phyloP scores from a whole-genome alignment of 1,140 invertebrate genomes.

The Antheraea mylitta region DNA sequence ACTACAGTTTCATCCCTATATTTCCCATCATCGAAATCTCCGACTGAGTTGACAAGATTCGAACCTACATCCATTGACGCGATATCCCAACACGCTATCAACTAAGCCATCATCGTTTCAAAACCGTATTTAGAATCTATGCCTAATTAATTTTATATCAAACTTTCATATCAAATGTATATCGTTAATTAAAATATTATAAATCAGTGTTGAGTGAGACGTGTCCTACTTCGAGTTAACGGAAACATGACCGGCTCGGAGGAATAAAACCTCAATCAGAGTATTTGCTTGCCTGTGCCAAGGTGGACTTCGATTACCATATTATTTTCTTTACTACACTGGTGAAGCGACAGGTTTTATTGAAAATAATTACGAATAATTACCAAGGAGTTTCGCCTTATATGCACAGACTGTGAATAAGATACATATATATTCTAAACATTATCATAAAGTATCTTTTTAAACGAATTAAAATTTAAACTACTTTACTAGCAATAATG shows the following conservation, averaged over 20 bases:
- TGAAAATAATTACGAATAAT: background rate
- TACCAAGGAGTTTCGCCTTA: background rate
- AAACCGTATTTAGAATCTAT: too few relatives aligned
- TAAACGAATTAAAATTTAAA: too few relatives aligned
- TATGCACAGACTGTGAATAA: background rate
- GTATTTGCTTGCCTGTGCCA: background rate
- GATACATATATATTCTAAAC: too few relatives aligned
- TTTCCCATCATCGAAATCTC: too few relatives aligned
- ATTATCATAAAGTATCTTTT: too few relatives aligned
- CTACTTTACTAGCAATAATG: too few relatives aligned
- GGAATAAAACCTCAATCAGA: background rate
- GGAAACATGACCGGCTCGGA: background rate
- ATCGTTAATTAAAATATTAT: conserved; percentile 2
- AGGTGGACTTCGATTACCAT: background rate
- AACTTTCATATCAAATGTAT: background rate
- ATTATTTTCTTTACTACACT: background rate
- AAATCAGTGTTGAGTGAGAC: background rate
- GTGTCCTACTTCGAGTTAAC: background rate
- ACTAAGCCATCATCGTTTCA: too few relatives aligned
- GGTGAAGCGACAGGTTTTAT: background rate
- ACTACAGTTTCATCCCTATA: too few relatives aligned
- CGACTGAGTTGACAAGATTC: too few relatives aligned
- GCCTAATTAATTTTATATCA: background rate
- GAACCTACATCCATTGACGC: too few relatives aligned
- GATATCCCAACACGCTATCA: too few relatives aligned